A percentile compares a stretch with the other conserved stretches of the same genome.
Evolutionary conservation across 2,797 vertebrate genomes (phyloP).

Genomic region (Todus mexicanus): DNA sequence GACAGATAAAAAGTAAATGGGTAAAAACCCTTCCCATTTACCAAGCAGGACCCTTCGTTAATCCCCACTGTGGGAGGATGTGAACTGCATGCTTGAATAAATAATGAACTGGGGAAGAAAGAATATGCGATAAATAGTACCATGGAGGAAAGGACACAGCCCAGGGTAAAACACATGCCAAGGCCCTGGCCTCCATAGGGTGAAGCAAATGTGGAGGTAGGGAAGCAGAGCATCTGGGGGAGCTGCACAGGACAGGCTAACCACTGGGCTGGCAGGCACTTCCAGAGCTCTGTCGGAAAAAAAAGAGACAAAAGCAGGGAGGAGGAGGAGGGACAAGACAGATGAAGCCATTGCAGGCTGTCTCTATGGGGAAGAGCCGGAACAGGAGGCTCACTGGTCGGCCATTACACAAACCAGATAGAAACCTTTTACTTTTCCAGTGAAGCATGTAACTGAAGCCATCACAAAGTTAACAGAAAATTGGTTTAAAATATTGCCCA

Average conservation of each 20-base stretch:
- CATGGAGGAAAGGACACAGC: neutral
- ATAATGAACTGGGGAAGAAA: conserved; percentile 6
- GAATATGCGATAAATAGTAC: neutral
- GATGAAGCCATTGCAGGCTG: neutral
- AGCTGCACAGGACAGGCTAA: neutral
- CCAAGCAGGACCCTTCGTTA: neutral
- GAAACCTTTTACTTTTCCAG: neutral
- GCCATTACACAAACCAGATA: neutral
- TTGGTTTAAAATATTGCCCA: neutral
- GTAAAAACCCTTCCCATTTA: neutral
- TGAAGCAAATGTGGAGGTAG: neutral
- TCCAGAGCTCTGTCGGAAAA: neutral
- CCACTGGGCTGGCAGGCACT: neutral
- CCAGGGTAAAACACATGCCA: neutral
- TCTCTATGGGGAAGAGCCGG: neutral
- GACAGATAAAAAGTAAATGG: conserved; percentile 22
- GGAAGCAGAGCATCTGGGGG: neutral
- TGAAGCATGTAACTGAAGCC: neutral
- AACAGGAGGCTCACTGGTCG: neutral
- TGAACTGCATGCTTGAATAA: conserved; percentile 46
- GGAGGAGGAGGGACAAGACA: neutral
- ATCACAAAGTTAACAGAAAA: neutral
- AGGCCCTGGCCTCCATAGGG: neutral
- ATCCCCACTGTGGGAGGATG: conserved; percentile 41
- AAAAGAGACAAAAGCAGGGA: neutral